Percentiles rank a stretch among this genome's conserved stretches.
Evolutionary conservation across 2,888 invertebrate species (phyloP).

Genomic region (Polydesmus complanatus): DNA sequence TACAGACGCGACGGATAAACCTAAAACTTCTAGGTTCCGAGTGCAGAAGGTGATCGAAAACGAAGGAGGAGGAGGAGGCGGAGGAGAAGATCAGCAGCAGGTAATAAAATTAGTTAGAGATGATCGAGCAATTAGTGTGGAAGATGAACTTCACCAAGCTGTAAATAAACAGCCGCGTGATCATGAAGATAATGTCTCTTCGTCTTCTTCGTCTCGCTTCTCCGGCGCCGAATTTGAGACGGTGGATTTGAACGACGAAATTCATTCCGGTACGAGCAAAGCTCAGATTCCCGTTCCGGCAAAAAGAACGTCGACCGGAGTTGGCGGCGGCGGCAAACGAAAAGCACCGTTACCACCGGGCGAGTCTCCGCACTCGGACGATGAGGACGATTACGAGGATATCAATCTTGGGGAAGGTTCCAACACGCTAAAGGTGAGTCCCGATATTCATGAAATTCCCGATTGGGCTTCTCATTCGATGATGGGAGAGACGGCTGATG

Average conservation of each 20-base stretch:
- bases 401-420: not conserved
- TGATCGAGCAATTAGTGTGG: not conserved
- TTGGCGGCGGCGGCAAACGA: constrained; percentile 14
- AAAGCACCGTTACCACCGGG: constrained; percentile 17
- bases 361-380: constrained; percentile 3
- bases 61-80: not conserved
- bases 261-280: not conserved
- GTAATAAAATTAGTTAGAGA: not conserved
- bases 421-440: constrained; percentile 12
- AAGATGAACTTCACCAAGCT: not conserved
- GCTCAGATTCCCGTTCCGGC: not conserved
- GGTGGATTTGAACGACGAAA: not conserved
- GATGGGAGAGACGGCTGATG: not conserved
- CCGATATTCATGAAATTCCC: constrained; percentile 15
- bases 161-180: not conserved
- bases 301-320: not conserved
- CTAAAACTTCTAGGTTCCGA: constrained; percentile 7
- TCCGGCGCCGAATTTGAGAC: not conserved
- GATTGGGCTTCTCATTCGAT: constrained; percentile 5
- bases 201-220: not conserved
- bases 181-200: not conserved
- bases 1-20: not conserved
- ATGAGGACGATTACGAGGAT: not conserved
- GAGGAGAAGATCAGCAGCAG: not conserved
- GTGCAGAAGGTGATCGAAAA: constrained; percentile 13